Evolutionary conservation across 2,113 vertebrate genomes (phyloP).

Genomic region (Callipepla californica): DNA sequence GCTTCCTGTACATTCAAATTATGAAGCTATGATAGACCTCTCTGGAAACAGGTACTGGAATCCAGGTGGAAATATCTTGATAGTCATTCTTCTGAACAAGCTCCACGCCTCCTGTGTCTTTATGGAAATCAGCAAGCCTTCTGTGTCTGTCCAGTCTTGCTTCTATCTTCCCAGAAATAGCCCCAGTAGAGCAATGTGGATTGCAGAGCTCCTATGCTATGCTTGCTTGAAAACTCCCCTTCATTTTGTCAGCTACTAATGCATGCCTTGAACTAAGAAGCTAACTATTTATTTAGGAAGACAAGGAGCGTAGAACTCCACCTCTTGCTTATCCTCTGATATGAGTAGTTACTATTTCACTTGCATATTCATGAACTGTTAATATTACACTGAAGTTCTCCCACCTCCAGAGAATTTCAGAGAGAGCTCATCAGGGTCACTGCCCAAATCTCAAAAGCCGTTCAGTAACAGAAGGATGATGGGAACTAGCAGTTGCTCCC

Average conservation of each 20-base stretch:
- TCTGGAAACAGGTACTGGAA: not conserved
- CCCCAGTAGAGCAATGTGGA: not conserved
- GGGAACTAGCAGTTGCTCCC: not conserved
- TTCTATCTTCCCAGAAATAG: not conserved
- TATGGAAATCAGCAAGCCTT: not conserved
- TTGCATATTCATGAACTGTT: not conserved
- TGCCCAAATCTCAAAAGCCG: not conserved
- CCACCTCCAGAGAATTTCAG: rapidly evolving
- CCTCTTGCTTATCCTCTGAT: not conserved
- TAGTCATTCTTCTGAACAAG: not conserved
- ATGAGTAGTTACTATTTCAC: not conserved
- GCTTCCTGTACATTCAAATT: not conserved
- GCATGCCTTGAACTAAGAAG: not conserved
- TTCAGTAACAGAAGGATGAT: not conserved
- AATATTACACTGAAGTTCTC: not conserved
- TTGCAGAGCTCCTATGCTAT: not conserved
- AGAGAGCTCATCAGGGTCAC: not conserved
- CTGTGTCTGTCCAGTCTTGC: not conserved
- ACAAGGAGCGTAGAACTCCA: not conserved
- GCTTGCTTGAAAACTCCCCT: not conserved
- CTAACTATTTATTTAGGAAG: not conserved
- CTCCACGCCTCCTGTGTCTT: not conserved
- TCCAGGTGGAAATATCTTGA: not conserved
- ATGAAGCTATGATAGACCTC: not conserved
- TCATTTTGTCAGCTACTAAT: not conserved